Base-by-base conservation (phyloP, 2,888 invertebrate genomes). In the Philopedon plagiatum region DNA sequence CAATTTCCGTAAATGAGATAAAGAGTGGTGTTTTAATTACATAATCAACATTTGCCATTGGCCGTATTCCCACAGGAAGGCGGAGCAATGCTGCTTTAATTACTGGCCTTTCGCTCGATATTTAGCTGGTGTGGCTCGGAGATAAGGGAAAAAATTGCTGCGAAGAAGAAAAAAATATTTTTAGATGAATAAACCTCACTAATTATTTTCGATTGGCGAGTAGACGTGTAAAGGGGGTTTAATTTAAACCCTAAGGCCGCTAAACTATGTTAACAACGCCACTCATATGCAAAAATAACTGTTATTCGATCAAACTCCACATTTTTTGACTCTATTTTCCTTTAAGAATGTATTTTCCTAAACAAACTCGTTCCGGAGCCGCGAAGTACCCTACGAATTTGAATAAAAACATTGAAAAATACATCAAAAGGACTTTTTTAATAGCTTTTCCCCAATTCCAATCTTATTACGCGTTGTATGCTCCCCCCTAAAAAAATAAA, bases 11-110 rank as follows among this genome's bases (percentile, higher is more conserved):
- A 73, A 67, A 73, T 68, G 54, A 68, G 44, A 67, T 68, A 73
- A 73, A 68, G 58, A 39, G 51, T 63, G 34, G 51, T 26, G 84
- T 85, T 84, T 84, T 85, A 85, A 85, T 85, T 85, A 85, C 83
- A 81, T 82, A 85, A 85, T 85, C 85, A 85, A 85, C 81, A 76
- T 69, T 76, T 73, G 74, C 76, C 76, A 84, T 85, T 85, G 85
- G 85, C 44, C 69, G 79, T 29, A 18, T 13, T 13, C 26, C 56
- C 39, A 11, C 49, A 29, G 13, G 41, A 21, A 83, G 83, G 84
- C 80, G 84, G 80, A 81, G 78, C 49, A 29, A 60, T 77, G 64
- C 54, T 76, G 83, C 82, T 83, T 85, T 85, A 85, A 85, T 85
- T 85, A 84, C 83, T 84, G 77, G 39, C 34, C 49, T 21, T 19